These are phyloP conservation scores for Myrmecophaga tridactyla DNA, from an alignment of 2,113 vertebrate species.

Conservation along the genomic window DNA sequence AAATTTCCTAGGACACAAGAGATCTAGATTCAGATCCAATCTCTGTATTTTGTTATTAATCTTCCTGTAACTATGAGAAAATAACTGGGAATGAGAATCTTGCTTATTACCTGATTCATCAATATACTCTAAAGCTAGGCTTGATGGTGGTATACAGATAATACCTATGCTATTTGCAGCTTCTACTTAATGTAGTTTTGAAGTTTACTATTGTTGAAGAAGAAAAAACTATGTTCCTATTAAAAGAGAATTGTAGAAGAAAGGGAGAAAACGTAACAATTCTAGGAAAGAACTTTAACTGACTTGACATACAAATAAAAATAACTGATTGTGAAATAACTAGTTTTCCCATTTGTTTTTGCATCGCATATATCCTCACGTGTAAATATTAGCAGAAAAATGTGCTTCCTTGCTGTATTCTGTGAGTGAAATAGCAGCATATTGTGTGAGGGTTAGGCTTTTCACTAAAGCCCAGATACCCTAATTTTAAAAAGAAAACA, in stretches of 20 bases:
- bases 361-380: neutral
- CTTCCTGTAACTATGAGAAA: neutral
- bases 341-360: neutral
- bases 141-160: neutral
- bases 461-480: neutral
- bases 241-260: constrained; percentile 27
- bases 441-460: neutral
- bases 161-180: neutral
- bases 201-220: constrained; percentile 39
- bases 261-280: constrained; percentile 35
- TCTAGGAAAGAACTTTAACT: neutral
- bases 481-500: neutral
- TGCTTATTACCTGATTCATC: neutral
- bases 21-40: neutral
- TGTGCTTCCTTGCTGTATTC: neutral
- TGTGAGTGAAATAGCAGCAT: neutral
- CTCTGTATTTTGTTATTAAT: neutral
- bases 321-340: neutral
- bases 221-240: neutral
- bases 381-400: neutral
- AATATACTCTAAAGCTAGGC: neutral
- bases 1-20: neutral
- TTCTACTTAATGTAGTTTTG: neutral
- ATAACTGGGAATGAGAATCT: neutral
- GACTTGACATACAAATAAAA: neutral